Percentiles rank a stretch among this genome's conserved stretches.
Conservation (phyloP, 2,888 invertebrate species). For the Cryptus viduatorius region DNA sequence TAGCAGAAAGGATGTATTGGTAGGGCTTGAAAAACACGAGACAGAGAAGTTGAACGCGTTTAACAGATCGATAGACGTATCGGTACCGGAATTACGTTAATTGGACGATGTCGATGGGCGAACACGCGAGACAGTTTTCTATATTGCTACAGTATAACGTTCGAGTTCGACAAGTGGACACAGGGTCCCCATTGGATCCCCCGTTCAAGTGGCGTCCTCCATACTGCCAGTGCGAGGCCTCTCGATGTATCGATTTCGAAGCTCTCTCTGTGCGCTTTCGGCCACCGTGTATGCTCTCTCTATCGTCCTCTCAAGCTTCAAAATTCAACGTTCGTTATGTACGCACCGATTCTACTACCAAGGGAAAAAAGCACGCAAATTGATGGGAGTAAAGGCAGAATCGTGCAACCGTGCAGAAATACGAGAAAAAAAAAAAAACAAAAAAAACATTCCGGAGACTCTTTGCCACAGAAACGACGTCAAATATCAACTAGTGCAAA, state of each 20-base stretch:
- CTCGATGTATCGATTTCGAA: slow-evolving; percentile 70
- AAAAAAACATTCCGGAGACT: neutral
- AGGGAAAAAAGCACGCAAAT: slow-evolving; percentile 38
- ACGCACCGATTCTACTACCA: slow-evolving; percentile 50
- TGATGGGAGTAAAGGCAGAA: slow-evolving; percentile 22
- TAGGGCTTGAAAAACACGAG: slow-evolving; percentile 41
- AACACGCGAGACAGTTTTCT: slow-evolving; percentile 76
- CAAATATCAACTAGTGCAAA: slow-evolving; percentile 2
- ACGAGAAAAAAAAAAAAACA: slow-evolving; percentile 2
- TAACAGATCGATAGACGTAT: slow-evolving; percentile 76
- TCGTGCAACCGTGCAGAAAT: neutral
- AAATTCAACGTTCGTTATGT: slow-evolving; percentile 68
- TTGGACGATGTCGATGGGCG: slow-evolving; percentile 78
- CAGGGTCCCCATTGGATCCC: slow-evolving; percentile 61
- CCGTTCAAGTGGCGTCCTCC: slow-evolving; percentile 68
- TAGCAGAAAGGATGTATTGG: slow-evolving; percentile 17
- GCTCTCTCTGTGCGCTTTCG: slow-evolving; percentile 28
- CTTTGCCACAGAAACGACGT: neutral
- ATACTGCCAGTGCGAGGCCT: slow-evolving; percentile 65
- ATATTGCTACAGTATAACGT: slow-evolving; percentile 49
- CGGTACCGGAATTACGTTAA: slow-evolving; percentile 78
- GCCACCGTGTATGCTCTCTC: slow-evolving; percentile 13
- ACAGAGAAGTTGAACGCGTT: slow-evolving; percentile 69
- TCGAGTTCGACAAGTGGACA: slow-evolving; percentile 64
- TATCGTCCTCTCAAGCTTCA: slow-evolving; percentile 47